A percentile compares a stretch with the other conserved stretches of the same genome.
Evolutionary conservation across 2,888 invertebrate species (phyloP).

Genomic region (Eristalis tenax): DNA sequence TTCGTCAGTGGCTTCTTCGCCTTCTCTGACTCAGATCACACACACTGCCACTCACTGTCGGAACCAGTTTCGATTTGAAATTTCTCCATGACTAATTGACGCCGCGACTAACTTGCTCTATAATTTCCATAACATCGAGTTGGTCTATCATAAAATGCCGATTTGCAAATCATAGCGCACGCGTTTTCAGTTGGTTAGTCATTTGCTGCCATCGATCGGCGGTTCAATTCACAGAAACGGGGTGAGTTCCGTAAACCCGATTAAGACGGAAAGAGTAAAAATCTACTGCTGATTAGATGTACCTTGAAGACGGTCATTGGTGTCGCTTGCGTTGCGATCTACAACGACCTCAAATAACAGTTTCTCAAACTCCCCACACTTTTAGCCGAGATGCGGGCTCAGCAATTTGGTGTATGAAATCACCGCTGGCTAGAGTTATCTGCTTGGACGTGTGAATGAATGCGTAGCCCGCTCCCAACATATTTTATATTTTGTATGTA

Average conservation of each 20-base stretch:
- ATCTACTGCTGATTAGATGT: not conserved
- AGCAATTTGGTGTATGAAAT: not conserved
- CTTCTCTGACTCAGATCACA: not conserved
- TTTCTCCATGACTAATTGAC: not conserved
- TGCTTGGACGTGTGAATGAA: not conserved
- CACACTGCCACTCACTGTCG: not conserved
- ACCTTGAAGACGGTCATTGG: not conserved
- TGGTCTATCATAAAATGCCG: not conserved
- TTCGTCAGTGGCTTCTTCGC: not conserved
- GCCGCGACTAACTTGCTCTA: not conserved
- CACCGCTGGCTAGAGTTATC: not conserved
- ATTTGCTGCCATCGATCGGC: not conserved
- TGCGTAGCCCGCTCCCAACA: not conserved
- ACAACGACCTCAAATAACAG: not conserved
- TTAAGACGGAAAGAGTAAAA: not conserved
- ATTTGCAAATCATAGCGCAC: not conserved
- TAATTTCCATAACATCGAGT: not conserved
- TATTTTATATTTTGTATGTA: not conserved
- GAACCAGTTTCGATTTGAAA: not conserved
- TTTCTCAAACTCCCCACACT: not conserved
- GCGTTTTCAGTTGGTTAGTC: not conserved
- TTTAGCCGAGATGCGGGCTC: not conserved
- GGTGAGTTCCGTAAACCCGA: not conserved
- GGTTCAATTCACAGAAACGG: not conserved
- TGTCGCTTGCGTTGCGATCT: not conserved